Base-by-base conservation (phyloP, 2,888 invertebrate species). In the Gortyna flavago region DNA sequence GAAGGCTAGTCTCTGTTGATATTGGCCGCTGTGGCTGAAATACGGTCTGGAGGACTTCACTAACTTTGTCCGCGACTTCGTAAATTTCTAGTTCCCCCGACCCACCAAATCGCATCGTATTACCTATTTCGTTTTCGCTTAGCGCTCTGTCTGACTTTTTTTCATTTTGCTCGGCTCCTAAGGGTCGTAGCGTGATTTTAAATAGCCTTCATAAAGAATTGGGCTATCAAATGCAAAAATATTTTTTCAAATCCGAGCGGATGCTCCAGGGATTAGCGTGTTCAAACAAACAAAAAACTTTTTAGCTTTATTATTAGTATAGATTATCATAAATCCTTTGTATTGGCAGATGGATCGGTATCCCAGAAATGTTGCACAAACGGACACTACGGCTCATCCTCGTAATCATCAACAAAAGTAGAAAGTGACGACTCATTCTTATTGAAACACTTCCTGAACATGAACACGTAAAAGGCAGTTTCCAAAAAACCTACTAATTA, bases 401-500 rank as follows among this genome's bases (percentile, higher is more conserved):
- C 1, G 18, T n/a, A 11, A 21, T 25, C 1, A 61, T 32, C 1
- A 61, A 25, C 9, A 38, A n/a, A 2, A 67, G 41, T 16, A 11
- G 48, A 77, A 51, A 51, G 77, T 29, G 18, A 8, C 21, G 5
- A 32, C 48, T 38, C 25, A 48, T 61, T 57, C 7, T 29, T 44
- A 32, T 4, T 11, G 7, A 2, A 41, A 35, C 44, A 41, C 21
- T 62, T 73, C 57, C 38, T 16, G 13, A 54, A 61, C 18, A 21
- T 48, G 6, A 4, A 62, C 21, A 75, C 32, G 2, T 25, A 65
- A 64, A 57, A 48, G 21, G 16, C 13, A 70, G 29, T 69, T 29
- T 13, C 3, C 21, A 41, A 65, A 79, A 54, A n/a, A 6, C 41
- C 32, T 51, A 13, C 25, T 29, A n/a, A 65, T 82, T 29, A 69